phyloP scores from a whole-genome alignment of 2,797 vertebrate species.

The Argentina silus region DNA sequence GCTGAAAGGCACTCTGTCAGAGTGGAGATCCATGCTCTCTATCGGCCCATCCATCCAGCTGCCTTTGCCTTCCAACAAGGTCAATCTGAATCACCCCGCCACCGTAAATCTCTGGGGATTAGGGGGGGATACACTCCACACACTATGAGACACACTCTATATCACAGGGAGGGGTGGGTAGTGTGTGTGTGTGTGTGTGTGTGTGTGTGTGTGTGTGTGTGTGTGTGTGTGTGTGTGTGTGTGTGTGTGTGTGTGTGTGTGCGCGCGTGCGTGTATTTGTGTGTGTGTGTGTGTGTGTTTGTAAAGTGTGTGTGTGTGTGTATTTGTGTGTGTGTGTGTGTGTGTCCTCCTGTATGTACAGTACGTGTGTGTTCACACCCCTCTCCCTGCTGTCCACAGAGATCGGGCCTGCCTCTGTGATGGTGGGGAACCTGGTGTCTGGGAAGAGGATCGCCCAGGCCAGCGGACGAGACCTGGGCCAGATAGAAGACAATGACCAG shows the following conservation, averaged over 20 bases:
- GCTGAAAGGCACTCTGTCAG: background rate
- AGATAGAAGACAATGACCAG: conserved; percentile 99
- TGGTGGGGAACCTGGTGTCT: conserved; percentile 98
- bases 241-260: background rate
- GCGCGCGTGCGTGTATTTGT: too few relatives aligned
- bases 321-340: background rate
- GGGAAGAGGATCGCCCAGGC: conserved; percentile 98
- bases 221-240: background rate
- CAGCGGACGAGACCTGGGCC: conserved; percentile 94
- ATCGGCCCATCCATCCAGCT: background rate
- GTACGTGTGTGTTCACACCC: conserved; percentile 9
- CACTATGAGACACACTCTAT: background rate
- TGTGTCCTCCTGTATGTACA: background rate
- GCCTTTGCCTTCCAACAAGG: conserved; percentile 7
- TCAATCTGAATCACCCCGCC: background rate
- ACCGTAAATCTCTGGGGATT: background rate
- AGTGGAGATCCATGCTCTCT: background rate
- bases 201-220: conserved; percentile 15
- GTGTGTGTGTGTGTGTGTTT: conserved; percentile 1
- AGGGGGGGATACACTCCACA: conserved; percentile 1
- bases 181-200: conserved; percentile 5
- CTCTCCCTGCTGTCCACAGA: conserved; percentile 70
- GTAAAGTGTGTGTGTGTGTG: conserved; percentile 25
- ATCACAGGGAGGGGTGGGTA: background rate
- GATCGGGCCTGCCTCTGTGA: conserved; percentile 99